Percentiles rank a stretch among this genome's conserved stretches.
These are phyloP conservation scores for Hirundichthys speculiger DNA, from an alignment of 2,113 vertebrate genomes.

Conservation along the genomic window DNA sequence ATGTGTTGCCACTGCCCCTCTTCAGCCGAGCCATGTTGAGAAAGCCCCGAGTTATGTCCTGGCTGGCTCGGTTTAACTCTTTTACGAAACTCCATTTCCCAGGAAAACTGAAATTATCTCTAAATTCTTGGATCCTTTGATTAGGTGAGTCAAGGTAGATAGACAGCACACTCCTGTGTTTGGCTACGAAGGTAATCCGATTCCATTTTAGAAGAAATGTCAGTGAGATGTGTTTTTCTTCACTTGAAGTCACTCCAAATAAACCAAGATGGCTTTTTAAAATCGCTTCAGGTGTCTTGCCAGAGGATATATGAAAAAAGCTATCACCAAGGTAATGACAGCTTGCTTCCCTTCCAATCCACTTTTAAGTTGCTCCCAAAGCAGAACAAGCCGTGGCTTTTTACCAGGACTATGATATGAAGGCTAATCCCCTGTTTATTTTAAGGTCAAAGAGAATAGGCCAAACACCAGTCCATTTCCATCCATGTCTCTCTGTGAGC, in stretches of 20 bases:
- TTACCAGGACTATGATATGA: slow-evolving; percentile 63
- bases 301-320: slow-evolving; percentile 64
- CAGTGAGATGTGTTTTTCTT: slow-evolving; percentile 40
- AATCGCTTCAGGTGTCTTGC: slow-evolving; percentile 61
- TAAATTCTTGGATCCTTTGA: slow-evolving; percentile 42
- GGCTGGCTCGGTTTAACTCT: slow-evolving; percentile 49
- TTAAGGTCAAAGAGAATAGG: slow-evolving; percentile 61
- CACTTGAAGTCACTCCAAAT: slow-evolving; percentile 69
- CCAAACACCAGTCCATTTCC: slow-evolving; percentile 21
- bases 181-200: slow-evolving; percentile 41
- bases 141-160: slow-evolving; percentile 55
- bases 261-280: slow-evolving; percentile 62
- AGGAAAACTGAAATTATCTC: slow-evolving; percentile 28
- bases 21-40: slow-evolving; percentile 3
- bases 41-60: slow-evolving; percentile 2
- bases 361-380: slow-evolving; percentile 51
- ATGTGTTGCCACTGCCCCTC: slow-evolving; percentile 1
- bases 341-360: slow-evolving; percentile 56
- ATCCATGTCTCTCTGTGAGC: slow-evolving; percentile 19
- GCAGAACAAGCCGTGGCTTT: slow-evolving; percentile 66
- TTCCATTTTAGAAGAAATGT: slow-evolving; percentile 44
- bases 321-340: slow-evolving; percentile 56
- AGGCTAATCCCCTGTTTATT: slow-evolving; percentile 65
- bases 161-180: slow-evolving; percentile 31
- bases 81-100: slow-evolving; percentile 67